Evolutionary conservation across 1,140 invertebrate species (phyloP), one percentile per base, ranked within the genome.

Genomic region (Acromyrmex echinatior): DNA sequence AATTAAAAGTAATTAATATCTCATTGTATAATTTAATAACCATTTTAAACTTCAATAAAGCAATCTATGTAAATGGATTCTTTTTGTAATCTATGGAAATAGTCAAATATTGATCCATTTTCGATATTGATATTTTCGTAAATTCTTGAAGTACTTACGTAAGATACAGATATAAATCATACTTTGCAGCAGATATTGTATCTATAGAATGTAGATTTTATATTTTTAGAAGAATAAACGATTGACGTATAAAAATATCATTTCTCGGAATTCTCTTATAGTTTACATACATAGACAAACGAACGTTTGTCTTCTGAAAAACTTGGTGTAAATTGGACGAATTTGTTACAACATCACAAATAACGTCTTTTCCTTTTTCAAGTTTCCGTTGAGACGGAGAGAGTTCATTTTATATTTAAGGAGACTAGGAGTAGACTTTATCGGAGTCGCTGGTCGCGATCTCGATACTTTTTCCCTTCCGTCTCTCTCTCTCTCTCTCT

Each of bases 341-440:
- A 53, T 80, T 25, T 39, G 21, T 39, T 7, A 39, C n/a, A 39
- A 39, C 12, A 25, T 60, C 12, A n/a, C 39, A 25, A 76, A 16
- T 56, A 35, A 25, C 6, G 7, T 16, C 18, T n/a, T 2, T 49
- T 16, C 10, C 10, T 49, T 14, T 14, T 10, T 65, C 25, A 53
- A 53, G 10, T 31, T 35, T 45, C 25, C 25, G 18, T 65, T 14
- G 25, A 65, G 25, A 79, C 18, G 63, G 25, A 21, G 65, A 70
- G 65, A 70, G 6, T 53, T 65, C 9, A 12, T 58, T 21, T 62
- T 45, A n/a, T 68, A 58, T 71, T 81, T 81, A 81, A 81, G 51
- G 53, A 45, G 39, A 21, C 51, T 21, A 28, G 9, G 31, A 14
- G 35, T 58, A 51, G 56, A 81, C 35, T 71, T 71, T 58, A 58